Evolutionary conservation across 2,888 invertebrate genomes (phyloP), one percentile per base, ranked within the genome.

Genomic region (Esperia sulphurella): DNA sequence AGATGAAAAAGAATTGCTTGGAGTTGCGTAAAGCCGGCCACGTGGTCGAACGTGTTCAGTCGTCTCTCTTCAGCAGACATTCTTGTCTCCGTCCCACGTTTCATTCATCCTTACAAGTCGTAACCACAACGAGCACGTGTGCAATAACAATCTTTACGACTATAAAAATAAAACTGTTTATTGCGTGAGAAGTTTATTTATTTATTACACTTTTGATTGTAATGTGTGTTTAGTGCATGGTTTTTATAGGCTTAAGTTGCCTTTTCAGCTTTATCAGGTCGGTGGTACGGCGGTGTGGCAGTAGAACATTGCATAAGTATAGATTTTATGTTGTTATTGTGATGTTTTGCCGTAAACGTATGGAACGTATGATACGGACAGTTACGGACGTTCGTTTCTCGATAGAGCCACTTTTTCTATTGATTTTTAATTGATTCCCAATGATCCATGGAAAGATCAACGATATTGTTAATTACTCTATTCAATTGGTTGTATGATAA

Each of bases 261-360:
- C 89, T 89, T 90, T 90, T 89, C 89, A 88, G 90, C 87, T 90
- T 89, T 89, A 89, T 89, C 90, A 88, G 88, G 89, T 84, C 81
- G 83, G 76, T 73, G 75, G 86, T 85, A 80, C 80, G 84, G 73
- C 83, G 35, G 89, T 88, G 86, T 79, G 88, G 83, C 83, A 85
- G 80, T 87, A 79, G 87, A 83, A 81, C 87, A 87, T 86, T 86
- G 88, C 87, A 88, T 89, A 86, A 86, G 83, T 87, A 87, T 87
- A 82, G 84, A 75, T 83, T 89, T 88, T 83, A 88, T 85, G 86
- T 83, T 88, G 83, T 87, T 89, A 88, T 87, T 87, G 85, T 87
- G 78, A 87, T 86, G 82, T 88, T 87, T 81, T 80, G 79, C 78
- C 77, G 74, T 84, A 83, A 86, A 83, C 81, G 82, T 84, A 86